A percentile compares a stretch with the other conserved stretches of the same genome.
Conservation (phyloP, 2,888 invertebrate species). For the Chrysotoxum bicinctum region DNA sequence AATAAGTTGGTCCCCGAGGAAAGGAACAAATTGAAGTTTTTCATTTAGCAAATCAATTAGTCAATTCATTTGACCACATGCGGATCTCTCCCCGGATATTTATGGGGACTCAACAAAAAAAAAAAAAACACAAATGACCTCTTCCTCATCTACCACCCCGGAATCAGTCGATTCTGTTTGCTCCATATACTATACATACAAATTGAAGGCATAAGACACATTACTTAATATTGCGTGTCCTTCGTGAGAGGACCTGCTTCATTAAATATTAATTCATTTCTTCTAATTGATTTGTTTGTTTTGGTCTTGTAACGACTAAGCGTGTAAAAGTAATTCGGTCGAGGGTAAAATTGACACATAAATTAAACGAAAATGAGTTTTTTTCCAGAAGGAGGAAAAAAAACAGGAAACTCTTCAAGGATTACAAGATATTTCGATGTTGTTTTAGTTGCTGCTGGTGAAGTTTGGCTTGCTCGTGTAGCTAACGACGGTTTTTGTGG, state of each 20-base stretch:
- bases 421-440: background rate
- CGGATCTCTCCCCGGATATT: background rate
- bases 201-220: background rate
- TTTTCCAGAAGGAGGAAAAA: background rate
- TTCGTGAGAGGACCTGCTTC: constrained; percentile 43
- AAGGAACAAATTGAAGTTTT: constrained; percentile 25
- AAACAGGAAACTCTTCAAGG: background rate
- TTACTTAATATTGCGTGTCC: constrained; percentile 28
- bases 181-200: background rate
- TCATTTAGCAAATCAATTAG: constrained; percentile 39
- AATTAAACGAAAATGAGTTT: constrained; percentile 15
- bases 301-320: constrained; percentile 1
- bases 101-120: background rate
- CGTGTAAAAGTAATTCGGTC: constrained; percentile 9
- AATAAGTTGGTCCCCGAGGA: constrained; percentile 12
- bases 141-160: background rate
- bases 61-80: constrained; percentile 20
- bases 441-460: background rate
- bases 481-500: too few relatives aligned
- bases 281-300: constrained; percentile 63
- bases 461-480: background rate
- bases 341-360: background rate
- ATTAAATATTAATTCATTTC: constrained; percentile 69
- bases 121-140: background rate
- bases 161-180: background rate